A percentile compares a stretch with the other conserved stretches of the same genome.
Conservation (phyloP, 2,113 vertebrate genomes). For the Apeltes quadracus region DNA sequence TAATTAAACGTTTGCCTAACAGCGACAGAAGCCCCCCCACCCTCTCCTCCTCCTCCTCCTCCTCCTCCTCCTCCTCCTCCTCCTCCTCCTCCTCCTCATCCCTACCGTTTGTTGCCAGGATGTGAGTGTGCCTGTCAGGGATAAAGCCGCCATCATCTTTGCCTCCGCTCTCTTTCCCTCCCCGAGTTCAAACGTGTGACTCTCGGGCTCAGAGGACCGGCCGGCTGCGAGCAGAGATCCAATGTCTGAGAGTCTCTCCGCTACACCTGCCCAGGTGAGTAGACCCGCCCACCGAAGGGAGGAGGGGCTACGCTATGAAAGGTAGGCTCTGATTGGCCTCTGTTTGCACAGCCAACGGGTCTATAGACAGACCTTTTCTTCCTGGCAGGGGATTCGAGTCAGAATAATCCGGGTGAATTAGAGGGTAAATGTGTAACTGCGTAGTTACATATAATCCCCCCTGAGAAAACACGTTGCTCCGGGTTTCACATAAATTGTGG, state of each 20-base stretch:
- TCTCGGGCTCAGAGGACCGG: constrained; percentile 13
- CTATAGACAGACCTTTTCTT: constrained; percentile 8
- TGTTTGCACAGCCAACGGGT: too few relatives aligned
- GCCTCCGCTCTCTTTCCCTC: constrained; percentile 29
- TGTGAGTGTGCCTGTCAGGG: constrained; percentile 70
- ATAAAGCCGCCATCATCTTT: constrained; percentile 82
- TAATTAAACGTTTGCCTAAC: background rate
- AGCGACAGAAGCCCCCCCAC: background rate
- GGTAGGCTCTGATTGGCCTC: constrained; percentile 46
- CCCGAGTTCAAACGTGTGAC: constrained; percentile 28
- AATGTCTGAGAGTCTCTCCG: constrained; percentile 34
- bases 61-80: background rate
- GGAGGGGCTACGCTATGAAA: constrained; percentile 38
- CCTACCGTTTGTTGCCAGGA: constrained; percentile 81
- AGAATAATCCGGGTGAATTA: constrained; percentile 16
- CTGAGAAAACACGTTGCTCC: constrained; percentile 17
- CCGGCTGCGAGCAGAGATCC: constrained; percentile 1
- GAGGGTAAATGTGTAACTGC: constrained; percentile 27
- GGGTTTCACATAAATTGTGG: background rate
- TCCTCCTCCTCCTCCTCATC: background rate
- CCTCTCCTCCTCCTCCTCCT: too few relatives aligned
- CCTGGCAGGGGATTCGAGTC: constrained; percentile 21
- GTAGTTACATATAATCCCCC: constrained; percentile 14
- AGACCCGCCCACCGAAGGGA: constrained; percentile 32
- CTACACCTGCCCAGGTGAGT: constrained; percentile 73